Percentiles rank a stretch among this genome's conserved stretches.
These are phyloP conservation scores for Thereva nobilitata DNA, from an alignment of 2,888 invertebrate genomes.

Conservation along the genomic window DNA sequence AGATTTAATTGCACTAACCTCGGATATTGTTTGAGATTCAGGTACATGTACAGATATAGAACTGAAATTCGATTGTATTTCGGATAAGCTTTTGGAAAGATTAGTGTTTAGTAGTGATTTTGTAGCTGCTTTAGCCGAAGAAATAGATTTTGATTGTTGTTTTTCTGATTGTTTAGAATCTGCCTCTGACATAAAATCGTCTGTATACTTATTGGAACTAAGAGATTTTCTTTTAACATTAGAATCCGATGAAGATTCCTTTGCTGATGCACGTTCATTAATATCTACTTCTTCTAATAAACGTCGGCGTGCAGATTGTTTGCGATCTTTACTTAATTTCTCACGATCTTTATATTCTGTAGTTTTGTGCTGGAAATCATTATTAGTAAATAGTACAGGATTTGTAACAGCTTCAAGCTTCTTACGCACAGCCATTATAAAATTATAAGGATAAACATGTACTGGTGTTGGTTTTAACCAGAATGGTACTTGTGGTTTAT, in stretches of 20 bases:
- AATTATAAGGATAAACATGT: constrained; percentile 64
- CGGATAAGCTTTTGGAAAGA: constrained; percentile 43
- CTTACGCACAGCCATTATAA: constrained; percentile 64
- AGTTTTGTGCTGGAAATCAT: background rate
- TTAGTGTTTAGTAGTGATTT: background rate
- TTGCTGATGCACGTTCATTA: constrained; percentile 1
- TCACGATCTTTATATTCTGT: background rate
- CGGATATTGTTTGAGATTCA: constrained; percentile 46
- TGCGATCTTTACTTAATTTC: background rate
- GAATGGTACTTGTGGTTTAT: constrained; percentile 48
- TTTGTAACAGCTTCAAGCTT: constrained; percentile 58
- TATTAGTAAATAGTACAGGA: background rate
- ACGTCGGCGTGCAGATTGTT: background rate
- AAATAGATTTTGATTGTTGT: background rate
- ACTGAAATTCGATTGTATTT: constrained; percentile 47
- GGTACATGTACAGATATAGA: constrained; percentile 48
- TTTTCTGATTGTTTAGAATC: background rate
- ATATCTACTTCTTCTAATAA: background rate
- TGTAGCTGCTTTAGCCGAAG: background rate
- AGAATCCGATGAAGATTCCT: background rate
- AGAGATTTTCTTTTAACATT: no score
- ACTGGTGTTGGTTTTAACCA: constrained; percentile 57
- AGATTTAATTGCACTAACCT: constrained; percentile 45
- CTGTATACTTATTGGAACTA: no score
- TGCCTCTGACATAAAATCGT: background rate